These are phyloP conservation scores for Nothocercus nigrocapillus DNA, from an alignment of 2,113 vertebrate genomes.

Conservation along the genomic window DNA sequence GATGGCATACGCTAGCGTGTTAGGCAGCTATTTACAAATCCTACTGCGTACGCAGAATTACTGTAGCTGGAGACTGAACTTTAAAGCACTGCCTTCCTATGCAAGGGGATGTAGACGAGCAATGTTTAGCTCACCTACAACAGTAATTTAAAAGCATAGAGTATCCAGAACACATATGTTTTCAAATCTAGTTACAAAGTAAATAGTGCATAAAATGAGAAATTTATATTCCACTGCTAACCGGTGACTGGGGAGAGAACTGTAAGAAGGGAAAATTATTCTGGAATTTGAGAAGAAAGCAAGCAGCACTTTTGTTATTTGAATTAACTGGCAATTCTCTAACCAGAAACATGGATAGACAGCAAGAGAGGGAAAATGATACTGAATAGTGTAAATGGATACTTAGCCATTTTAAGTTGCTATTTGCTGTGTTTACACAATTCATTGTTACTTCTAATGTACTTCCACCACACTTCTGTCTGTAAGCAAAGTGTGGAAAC, in stretches of 20 bases:
- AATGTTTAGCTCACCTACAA: background rate
- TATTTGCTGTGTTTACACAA: background rate
- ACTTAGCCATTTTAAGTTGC: background rate
- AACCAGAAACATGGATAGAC: background rate
- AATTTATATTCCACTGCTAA: background rate
- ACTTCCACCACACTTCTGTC: background rate
- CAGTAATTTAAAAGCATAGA: background rate
- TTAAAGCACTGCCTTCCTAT: background rate
- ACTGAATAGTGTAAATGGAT: background rate
- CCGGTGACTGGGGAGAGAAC: background rate
- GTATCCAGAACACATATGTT: background rate
- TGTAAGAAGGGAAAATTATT: background rate
- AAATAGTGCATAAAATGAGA: background rate
- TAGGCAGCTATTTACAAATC: background rate
- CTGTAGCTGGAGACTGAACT: background rate
- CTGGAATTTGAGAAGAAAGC: background rate
- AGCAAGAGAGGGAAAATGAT: background rate
- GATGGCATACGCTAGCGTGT: background rate
- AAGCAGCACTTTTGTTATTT: background rate
- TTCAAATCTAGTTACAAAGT: background rate
- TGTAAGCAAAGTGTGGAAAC: background rate
- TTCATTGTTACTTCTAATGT: background rate
- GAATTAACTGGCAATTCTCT: background rate
- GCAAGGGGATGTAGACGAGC: background rate
- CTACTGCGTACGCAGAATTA: background rate